These are phyloP conservation scores for Rhinopomastus cyanomelas DNA, from an alignment of 2,113 vertebrate species.

Conservation along the genomic window DNA sequence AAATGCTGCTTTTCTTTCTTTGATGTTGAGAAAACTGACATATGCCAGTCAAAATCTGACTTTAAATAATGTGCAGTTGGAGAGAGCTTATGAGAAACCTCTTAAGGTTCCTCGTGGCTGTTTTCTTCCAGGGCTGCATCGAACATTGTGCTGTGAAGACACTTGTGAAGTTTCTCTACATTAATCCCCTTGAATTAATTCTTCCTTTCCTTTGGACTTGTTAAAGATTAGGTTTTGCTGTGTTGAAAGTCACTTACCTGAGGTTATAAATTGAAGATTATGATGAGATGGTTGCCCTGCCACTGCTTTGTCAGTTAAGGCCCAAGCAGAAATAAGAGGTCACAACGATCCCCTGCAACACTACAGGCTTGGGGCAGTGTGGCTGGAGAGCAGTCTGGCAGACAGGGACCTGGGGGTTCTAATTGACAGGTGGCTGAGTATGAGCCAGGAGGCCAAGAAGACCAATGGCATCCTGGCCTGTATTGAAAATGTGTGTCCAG, in stretches of 20 bases:
- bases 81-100: background rate
- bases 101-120: background rate
- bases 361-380: too few relatives aligned
- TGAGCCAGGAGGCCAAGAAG: too few relatives aligned
- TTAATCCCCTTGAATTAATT: conserved; percentile 5
- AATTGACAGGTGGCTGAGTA: too few relatives aligned
- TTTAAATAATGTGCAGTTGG: background rate
- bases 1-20: background rate
- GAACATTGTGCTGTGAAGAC: background rate
- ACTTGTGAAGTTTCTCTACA: background rate
- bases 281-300: background rate
- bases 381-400: too few relatives aligned
- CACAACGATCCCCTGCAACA: too few relatives aligned
- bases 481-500: too few relatives aligned
- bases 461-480: too few relatives aligned
- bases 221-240: too few relatives aligned
- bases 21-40: background rate
- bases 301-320: background rate
- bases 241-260: background rate
- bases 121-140: background rate
- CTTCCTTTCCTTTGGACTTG: background rate
- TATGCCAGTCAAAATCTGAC: background rate
- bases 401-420: too few relatives aligned
- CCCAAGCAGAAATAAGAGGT: background rate
- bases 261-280: background rate